phyloP scores from a whole-genome alignment of 2,888 invertebrate species.

The Mythimna loreyi region DNA sequence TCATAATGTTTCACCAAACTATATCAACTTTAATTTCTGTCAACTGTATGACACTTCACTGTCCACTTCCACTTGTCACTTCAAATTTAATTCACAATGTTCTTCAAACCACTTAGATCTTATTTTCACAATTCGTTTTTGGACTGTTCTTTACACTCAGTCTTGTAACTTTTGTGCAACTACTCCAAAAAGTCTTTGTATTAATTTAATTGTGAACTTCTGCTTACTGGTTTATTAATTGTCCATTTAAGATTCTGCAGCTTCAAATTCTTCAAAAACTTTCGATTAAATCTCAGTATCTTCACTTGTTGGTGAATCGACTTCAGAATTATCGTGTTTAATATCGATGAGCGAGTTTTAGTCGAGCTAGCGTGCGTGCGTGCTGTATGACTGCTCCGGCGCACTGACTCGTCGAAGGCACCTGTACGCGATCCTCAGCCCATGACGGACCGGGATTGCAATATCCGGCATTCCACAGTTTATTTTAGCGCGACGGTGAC shows the following conservation, averaged over 20 bases:
- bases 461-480: constrained; percentile 89
- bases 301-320: constrained; percentile 26
- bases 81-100: constrained; percentile 18
- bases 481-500: constrained; percentile 83
- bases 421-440: constrained; percentile 70
- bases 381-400: constrained; percentile 61
- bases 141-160: neutral
- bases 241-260: constrained; percentile 1
- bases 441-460: constrained; percentile 77
- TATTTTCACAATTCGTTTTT: constrained; percentile 14
- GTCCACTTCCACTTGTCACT: constrained; percentile 60
- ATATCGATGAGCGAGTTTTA: constrained; percentile 72
- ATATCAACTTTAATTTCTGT: constrained; percentile 25
- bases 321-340: constrained; percentile 71
- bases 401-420: constrained; percentile 69
- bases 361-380: constrained; percentile 66
- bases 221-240: constrained; percentile 8
- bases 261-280: constrained; percentile 12
- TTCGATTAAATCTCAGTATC: constrained; percentile 8
- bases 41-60: constrained; percentile 54
- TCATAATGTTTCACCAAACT: constrained; percentile 75
- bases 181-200: constrained; percentile 8
- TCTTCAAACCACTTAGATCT: constrained; percentile 22
- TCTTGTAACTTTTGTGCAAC: constrained; percentile 1
- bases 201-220: constrained; percentile 5